phyloP scores from a whole-genome alignment of 2,113 vertebrate genomes.

The Puntigrus tetrazona region DNA sequence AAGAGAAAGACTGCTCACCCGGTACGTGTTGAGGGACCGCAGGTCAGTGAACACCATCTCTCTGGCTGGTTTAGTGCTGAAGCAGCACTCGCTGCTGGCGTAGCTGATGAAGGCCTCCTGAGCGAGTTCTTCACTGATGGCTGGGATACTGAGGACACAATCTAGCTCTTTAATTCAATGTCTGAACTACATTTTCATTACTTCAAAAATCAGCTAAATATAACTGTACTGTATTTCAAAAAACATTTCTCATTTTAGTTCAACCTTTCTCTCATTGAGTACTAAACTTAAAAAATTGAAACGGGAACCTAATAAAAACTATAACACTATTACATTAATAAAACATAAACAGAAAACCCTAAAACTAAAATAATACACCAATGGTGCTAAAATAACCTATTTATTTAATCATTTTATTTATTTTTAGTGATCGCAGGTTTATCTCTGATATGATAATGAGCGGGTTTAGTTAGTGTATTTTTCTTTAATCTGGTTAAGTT shows the following conservation, averaged over 20 bases:
- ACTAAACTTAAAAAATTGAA: neutral
- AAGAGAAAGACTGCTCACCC: slow-evolving; percentile 38
- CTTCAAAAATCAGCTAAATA: neutral
- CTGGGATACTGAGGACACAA: slow-evolving; percentile 45
- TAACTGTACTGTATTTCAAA: neutral
- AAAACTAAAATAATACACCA: neutral
- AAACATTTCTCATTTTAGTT: neutral
- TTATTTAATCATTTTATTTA: neutral
- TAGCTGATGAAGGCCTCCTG: slow-evolving; percentile 29
- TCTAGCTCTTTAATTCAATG: too few relatives aligned
- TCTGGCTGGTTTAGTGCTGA: slow-evolving; percentile 34
- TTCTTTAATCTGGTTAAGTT: neutral
- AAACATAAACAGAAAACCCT: neutral
- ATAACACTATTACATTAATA: neutral
- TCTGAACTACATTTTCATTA: too few relatives aligned
- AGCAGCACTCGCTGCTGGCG: slow-evolving; percentile 46
- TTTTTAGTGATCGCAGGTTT: too few relatives aligned
- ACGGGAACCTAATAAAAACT: neutral
- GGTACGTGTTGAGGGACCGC: slow-evolving; percentile 52
- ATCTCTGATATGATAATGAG: neutral
- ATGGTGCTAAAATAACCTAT: too few relatives aligned
- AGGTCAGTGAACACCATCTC: slow-evolving; percentile 56
- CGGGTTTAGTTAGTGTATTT: neutral
- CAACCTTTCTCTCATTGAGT: too few relatives aligned
- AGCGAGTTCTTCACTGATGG: slow-evolving; percentile 51